Conservation (phyloP, 1,140 invertebrate genomes). For the Dendroctonus ponderosae region DNA sequence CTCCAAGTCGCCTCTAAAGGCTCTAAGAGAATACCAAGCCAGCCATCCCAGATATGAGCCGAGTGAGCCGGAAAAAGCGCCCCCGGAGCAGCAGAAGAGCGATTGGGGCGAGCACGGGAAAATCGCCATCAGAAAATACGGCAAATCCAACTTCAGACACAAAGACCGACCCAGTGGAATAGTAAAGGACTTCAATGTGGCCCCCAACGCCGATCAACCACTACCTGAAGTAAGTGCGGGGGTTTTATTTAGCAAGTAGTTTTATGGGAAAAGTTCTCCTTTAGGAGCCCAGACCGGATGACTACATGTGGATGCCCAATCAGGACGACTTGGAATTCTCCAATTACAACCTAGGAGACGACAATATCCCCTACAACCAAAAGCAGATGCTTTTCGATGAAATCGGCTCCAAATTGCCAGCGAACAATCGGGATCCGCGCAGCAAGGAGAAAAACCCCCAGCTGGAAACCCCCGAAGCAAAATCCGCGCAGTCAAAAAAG, state of each 20-base stretch:
- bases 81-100: constrained; percentile 36
- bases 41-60: constrained; percentile 32
- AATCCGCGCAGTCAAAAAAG: constrained; percentile 21
- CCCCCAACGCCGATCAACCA: background rate
- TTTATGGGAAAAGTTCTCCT: background rate
- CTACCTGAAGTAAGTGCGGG: constrained; percentile 9
- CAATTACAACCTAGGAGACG: constrained; percentile 32
- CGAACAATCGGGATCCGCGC: constrained; percentile 43
- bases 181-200: constrained; percentile 35
- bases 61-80: constrained; percentile 17
- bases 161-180: constrained; percentile 40
- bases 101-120: constrained; percentile 33
- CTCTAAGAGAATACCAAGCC: constrained; percentile 49
- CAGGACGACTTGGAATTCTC: constrained; percentile 21
- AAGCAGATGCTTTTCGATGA: constrained; percentile 36
- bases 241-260: background rate
- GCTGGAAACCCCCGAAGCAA: background rate
- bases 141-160: constrained; percentile 43
- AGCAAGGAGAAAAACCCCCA: constrained; percentile 39
- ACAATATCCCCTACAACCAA: constrained; percentile 36
- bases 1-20: constrained; percentile 49
- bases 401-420: constrained; percentile 3
- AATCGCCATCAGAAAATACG: constrained; percentile 40
- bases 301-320: constrained; percentile 21
- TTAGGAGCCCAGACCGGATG: constrained; percentile 1